A percentile compares a stretch with the other conserved stretches of the same genome.
phyloP scores from a whole-genome alignment of 2,888 invertebrate species.

The Ectobius pallidus region DNA sequence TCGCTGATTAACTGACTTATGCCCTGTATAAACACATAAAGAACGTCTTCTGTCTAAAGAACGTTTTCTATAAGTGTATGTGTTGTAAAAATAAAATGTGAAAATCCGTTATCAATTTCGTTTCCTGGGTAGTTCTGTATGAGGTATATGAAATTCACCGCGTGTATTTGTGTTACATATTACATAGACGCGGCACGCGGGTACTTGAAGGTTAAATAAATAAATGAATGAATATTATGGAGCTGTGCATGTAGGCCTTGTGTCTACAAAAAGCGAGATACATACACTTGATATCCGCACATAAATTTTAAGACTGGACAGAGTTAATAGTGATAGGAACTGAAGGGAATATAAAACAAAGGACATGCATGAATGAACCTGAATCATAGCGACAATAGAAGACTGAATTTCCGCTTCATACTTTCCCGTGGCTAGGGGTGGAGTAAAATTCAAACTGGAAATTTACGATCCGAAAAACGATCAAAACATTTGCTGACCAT shows the following conservation, averaged over 20 bases:
- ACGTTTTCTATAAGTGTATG: too few relatives aligned
- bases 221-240: not conserved
- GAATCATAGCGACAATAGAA: conserved; percentile 26
- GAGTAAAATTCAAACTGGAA: conserved; percentile 33
- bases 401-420: conserved; percentile 27
- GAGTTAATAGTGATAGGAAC: not conserved
- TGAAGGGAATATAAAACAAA: conserved; percentile 24
- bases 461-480: conserved; percentile 36
- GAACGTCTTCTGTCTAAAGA: too few relatives aligned
- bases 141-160: too few relatives aligned
- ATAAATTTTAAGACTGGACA: conserved; percentile 8
- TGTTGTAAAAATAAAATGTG: too few relatives aligned
- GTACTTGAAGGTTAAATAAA: not conserved
- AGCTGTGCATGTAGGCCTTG: not conserved
- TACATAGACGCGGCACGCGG: too few relatives aligned
- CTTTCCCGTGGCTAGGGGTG: too few relatives aligned
- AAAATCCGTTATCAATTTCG: too few relatives aligned
- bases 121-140: too few relatives aligned
- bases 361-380: conserved; percentile 14
- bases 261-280: too few relatives aligned
- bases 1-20: too few relatives aligned
- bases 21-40: too few relatives aligned
- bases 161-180: too few relatives aligned
- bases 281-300: not conserved
- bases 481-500: conserved; percentile 28